Evolutionary conservation across 2,888 invertebrate species (phyloP).

Genomic region (Melanargia galathea): DNA sequence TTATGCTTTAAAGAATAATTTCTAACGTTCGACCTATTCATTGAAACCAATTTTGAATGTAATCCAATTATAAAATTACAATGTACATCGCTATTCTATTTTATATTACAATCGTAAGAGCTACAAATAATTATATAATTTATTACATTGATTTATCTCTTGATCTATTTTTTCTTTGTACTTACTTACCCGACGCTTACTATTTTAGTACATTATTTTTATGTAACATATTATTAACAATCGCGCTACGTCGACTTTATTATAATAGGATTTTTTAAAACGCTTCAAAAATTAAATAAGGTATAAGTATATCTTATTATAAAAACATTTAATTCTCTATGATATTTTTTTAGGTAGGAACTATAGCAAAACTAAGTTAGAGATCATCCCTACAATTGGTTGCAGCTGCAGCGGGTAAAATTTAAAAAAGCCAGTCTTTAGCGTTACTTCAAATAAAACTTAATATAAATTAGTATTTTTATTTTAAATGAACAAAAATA

Average conservation of each 20-base stretch:
- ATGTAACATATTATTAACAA: conserved; percentile 54
- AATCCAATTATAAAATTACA: conserved; percentile 44
- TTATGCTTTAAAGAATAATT: conserved; percentile 48
- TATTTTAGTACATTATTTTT: conserved; percentile 66
- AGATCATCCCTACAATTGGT: conserved; percentile 18
- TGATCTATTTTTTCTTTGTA: conserved; percentile 65
- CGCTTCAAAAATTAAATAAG: conserved; percentile 68
- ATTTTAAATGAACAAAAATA: conserved; percentile 69
- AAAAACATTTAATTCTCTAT: conserved; percentile 27
- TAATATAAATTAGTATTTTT: conserved; percentile 72
- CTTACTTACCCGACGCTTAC: conserved; percentile 65
- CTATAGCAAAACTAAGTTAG: conserved; percentile 10
- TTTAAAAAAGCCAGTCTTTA: conserved; percentile 48
- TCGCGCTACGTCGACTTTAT: conserved; percentile 59
- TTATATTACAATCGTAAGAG: conserved; percentile 57
- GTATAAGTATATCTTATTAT: conserved; percentile 34
- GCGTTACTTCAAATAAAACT: conserved; percentile 71
- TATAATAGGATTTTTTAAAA: conserved; percentile 66
- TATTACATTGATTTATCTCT: conserved; percentile 54
- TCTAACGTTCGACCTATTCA: conserved; percentile 49
- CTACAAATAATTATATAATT: conserved; percentile 35
- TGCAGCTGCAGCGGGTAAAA: neutral
- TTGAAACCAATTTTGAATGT: conserved; percentile 35
- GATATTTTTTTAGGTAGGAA: neutral
- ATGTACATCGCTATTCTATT: conserved; percentile 68